Evolutionary conservation across 1,140 invertebrate genomes (phyloP), one percentile per base, ranked within the genome.

Genomic region (Drosophila navojoa): DNA sequence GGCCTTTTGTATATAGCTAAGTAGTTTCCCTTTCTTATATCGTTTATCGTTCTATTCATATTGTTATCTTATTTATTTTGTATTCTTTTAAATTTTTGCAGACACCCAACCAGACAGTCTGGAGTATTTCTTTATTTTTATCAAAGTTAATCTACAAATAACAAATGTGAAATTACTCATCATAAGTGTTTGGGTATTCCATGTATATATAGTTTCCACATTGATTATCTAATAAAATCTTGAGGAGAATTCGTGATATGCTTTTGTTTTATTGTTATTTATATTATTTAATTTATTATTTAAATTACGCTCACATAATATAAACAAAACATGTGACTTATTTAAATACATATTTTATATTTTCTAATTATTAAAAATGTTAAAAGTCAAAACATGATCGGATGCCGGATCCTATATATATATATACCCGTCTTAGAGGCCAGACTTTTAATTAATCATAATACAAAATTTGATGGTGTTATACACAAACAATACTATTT

Each of bases 101-200:
- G 44, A 32, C 38, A 35, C 19, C 16, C 22, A 35, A 13, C 27
- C 66, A 84, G 81, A 84, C 81, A 68, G 25, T 44, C 49, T 50
- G 77, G 57, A 66, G 49, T 35, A 63, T 50, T 63, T 57, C 7
- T 57, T 57, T 10, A 58, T 78, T 42, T 38, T 29, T 45, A 50
- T 66, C 32, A 32, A 32, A 9, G 32, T 32, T 9, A 32, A 32
- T 22, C 16, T 9, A 16, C 42, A 45, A 45, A 16, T 5, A 38
- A 38, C 10, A 38, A 11, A 13, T 11, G 11, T 38, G 35, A 4
- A 13, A 38, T 38, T 38, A 38, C 10, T 38, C 35, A 38, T 38
- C 35, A 11, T 3, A 38, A 0, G 35, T 13, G 11, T 38, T 38
- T 13, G 7, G 6, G 35, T 4, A 38, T 38, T 2, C 2, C 35